A percentile compares a stretch with the other conserved stretches of the same genome.
phyloP scores from a whole-genome alignment of 2,797 vertebrate species.

The Danio kyathit region DNA sequence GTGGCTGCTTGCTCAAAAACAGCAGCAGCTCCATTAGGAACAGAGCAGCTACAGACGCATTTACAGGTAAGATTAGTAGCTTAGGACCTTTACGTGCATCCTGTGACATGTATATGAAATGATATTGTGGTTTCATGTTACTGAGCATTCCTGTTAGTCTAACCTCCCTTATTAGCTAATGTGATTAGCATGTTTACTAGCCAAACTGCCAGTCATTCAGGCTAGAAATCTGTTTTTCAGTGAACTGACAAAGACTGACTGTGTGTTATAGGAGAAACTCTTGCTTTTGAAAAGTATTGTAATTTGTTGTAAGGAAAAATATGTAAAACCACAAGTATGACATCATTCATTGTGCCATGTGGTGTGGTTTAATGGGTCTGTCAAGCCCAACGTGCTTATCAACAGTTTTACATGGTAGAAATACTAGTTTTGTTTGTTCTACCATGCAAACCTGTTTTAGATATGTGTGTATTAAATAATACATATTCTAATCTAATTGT shows the following conservation, averaged over 20 bases:
- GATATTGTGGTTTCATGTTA: not conserved
- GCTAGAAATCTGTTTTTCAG: not conserved
- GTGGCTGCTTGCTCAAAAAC: constrained; percentile 65
- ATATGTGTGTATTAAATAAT: not conserved
- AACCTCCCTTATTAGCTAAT: constrained; percentile 46
- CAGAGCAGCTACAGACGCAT: constrained; percentile 56
- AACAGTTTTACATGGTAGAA: constrained; percentile 19
- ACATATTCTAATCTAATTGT: not conserved
- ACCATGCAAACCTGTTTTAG: not conserved
- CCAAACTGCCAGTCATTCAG: constrained; percentile 23
- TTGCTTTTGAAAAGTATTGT: not conserved
- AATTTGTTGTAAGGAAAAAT: not conserved
- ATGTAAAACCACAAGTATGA: constrained; percentile 1
- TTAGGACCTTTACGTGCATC: constrained; percentile 2
- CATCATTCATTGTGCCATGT: constrained; percentile 8
- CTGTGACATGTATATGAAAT: not conserved
- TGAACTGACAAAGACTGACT: not conserved
- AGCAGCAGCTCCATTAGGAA: constrained; percentile 61
- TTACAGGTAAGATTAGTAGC: constrained; percentile 73
- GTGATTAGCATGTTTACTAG: constrained; percentile 39
- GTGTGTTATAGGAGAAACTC: not conserved
- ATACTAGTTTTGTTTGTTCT: constrained; percentile 3
- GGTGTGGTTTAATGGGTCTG: not conserved
- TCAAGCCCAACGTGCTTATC: not conserved
- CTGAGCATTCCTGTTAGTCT: not conserved